A percentile compares a stretch with the other conserved stretches of the same genome.
These are phyloP conservation scores for Glaucidium brasilianum DNA, from an alignment of 2,113 vertebrate species.

Conservation along the genomic window DNA sequence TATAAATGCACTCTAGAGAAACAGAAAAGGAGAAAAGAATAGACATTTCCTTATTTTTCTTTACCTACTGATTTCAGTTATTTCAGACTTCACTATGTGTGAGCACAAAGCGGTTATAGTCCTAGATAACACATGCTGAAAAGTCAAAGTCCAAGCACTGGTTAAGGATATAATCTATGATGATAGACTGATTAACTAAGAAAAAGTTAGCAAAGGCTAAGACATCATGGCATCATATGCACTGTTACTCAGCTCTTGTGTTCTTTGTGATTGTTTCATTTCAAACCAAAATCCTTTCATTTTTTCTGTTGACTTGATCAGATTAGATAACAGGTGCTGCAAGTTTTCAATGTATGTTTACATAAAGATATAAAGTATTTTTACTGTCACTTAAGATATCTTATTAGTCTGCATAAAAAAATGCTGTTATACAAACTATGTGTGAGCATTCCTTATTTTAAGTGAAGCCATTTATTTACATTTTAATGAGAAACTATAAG, in stretches of 20 bases:
- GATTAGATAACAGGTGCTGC: neutral
- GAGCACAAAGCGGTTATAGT: neutral
- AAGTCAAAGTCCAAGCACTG: neutral
- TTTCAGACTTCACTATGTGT: neutral
- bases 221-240: fast-evolving
- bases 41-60: neutral
- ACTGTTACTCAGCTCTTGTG: neutral
- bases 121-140: neutral
- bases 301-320: neutral
- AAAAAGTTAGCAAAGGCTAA: neutral
- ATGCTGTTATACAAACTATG: neutral
- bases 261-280: neutral
- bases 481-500: neutral
- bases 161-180: neutral
- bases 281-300: neutral
- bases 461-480: neutral
- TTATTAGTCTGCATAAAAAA: neutral
- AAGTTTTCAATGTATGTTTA: neutral
- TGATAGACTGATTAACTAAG: neutral
- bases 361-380: neutral
- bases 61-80: neutral
- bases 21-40: neutral
- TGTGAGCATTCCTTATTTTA: neutral
- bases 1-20: neutral
- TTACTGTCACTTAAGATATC: neutral